phyloP scores from a whole-genome alignment of 2,797 vertebrate genomes.

The Mallotus villosus region DNA sequence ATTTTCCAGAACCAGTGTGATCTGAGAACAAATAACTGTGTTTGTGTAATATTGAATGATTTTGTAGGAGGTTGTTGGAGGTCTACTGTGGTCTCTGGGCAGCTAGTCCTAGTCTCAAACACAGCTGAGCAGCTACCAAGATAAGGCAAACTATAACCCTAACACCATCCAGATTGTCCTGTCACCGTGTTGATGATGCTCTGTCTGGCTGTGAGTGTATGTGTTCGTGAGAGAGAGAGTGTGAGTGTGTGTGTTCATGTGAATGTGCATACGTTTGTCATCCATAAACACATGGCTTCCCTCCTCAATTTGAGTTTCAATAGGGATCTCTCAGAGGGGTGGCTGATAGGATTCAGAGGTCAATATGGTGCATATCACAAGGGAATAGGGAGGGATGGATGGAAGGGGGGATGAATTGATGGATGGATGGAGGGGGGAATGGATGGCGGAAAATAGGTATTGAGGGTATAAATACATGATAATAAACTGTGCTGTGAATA shows the following conservation, averaged over 20 bases:
- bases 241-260: neutral
- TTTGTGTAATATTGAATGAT: neutral
- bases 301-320: conserved; percentile 28
- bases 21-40: neutral
- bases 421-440: neutral
- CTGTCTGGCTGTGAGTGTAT: neutral
- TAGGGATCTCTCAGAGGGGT: conserved; percentile 22
- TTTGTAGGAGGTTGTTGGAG: no score
- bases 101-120: no score
- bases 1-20: no score
- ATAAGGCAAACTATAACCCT: no score
- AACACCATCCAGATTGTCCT: no score
- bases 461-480: neutral
- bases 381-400: conserved; percentile 33
- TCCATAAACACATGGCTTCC: conserved; percentile 25
- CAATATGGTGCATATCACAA: conserved; percentile 43
- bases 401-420: neutral
- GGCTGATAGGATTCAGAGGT: conserved; percentile 44
- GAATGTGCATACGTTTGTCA: neutral
- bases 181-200: no score
- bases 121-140: no score
- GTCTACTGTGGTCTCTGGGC: no score
- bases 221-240: neutral
- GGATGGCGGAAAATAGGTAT: neutral
- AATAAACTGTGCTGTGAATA: neutral